Evolutionary conservation across 2,113 vertebrate species (phyloP), one percentile per base, ranked within the genome.

Genomic region (Lampris megalopsis): DNA sequence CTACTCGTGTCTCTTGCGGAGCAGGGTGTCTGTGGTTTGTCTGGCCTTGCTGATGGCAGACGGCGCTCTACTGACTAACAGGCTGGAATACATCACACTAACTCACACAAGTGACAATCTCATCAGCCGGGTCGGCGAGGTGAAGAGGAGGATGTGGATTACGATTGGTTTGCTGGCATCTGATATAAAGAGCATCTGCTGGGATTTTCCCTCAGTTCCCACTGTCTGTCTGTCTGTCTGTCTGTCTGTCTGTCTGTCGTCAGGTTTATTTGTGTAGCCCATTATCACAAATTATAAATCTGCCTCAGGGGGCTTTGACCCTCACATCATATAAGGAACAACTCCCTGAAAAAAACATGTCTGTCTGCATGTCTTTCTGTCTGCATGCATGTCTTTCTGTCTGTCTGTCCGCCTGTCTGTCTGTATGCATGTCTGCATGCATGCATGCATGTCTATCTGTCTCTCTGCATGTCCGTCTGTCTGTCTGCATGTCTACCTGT

Each of bases 161-260:
- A 59, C 71, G 79, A 84, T 73, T n/a, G 76, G 86, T 79, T 1
- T 7, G 40, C 7, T 2, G 1, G 2, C 9, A 35, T 60, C 61
- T 57, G 38, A 64, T 66, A 63, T 80, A 59, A 73, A 78, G 58
- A 60, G 56, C 62, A 60, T 68, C 43, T 53, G 63, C 54, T 65
- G 60, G 63, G 67, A 64, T 61, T 64, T 80, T 59, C 47, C 63
- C 60, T 48, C 83, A 54, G 50, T 50, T 85, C 68, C 64, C 9
- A 41, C 49, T 58, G 1, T 63, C 41, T 49, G 5, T 66, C 6
- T 53, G 3, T 36, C 8, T 9, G 6, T 67, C 50, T 59, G 13
- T 13, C 76, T 9, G 13, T 69, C 63, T 75, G 1, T 75, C 40
- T 53, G 42, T 60, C 41, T 69, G 2, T 56, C 48, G 9, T 6